Base-by-base conservation (phyloP, 2,113 vertebrate genomes). In the Blennius ocellaris region DNA sequence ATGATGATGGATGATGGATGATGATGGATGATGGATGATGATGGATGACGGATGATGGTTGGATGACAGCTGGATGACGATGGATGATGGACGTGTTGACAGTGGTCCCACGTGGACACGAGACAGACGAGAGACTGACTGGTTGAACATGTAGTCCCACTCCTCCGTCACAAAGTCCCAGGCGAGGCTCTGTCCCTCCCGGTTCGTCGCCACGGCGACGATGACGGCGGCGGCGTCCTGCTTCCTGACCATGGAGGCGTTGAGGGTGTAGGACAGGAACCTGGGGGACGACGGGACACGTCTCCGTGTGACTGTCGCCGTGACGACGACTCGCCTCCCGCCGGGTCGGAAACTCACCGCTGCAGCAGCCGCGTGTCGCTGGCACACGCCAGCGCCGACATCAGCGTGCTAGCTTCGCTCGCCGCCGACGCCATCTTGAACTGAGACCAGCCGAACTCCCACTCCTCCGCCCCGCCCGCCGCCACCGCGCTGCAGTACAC, bases 401-500 rank as follows among this genome's bases (percentile, higher is more conserved):
- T 94, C 44, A 98, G 95, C 55, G 93, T 96, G 69, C 95, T 95
- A 0, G 93, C 95, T 80, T 98, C 97, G 0, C 92, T 94, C 0
- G 96, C 94, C 0, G 96, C 76, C 0, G 77, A 21, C 9, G 96
- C 91, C 0, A n/a, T 59, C 0, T 0, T 36, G 73, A 96, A 96
- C 92, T 93, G 91, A 0, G 3, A 0, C 96, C 96, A 98, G 66
- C 87, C 87, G 43, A 98, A 98, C 6, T 95, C 0, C 97, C 97
- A 98, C 81, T 94, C 94, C 0, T 6, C 39, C 60, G 81, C 76
- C 0, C 86, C 91, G 0, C 96, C 97, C 0, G 79, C 77, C 11
- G 95, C 87, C 0, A 98, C 90, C 0, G 95, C 95, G 0, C 90
- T 96, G 94, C 97, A 98, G 94, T 98, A 99, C 59, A 97, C 86